Evolutionary conservation across 2,888 invertebrate genomes (phyloP).

Genomic region (Drosophila monieri): DNA sequence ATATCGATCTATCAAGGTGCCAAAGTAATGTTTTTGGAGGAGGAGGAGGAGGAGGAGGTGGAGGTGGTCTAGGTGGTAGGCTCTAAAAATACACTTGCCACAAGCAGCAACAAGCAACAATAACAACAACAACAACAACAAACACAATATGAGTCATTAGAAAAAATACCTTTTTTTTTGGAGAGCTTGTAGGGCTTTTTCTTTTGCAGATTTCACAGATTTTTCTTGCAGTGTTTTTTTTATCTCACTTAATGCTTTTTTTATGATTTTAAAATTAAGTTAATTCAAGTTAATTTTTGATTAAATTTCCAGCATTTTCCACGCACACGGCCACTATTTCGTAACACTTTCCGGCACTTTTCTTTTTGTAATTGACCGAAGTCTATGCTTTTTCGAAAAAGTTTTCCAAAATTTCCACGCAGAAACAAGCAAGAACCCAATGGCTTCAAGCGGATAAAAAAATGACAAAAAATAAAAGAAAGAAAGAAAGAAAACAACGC

Average conservation of each 20-base stretch:
- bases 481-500: background rate
- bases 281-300: conserved; percentile 1
- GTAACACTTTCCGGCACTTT: conserved; percentile 20
- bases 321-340: conserved; percentile 29
- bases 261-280: background rate
- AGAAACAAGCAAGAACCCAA: background rate
- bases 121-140: conserved; percentile 19
- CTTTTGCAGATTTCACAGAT: background rate
- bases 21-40: conserved; percentile 25
- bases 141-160: conserved; percentile 49
- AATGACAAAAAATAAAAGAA: background rate
- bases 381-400: conserved; percentile 11
- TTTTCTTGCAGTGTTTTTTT: background rate
- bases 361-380: background rate
- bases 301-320: conserved; percentile 19
- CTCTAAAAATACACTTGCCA: conserved; percentile 65
- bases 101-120: conserved; percentile 12
- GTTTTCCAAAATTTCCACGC: conserved; percentile 40
- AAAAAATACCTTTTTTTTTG: background rate
- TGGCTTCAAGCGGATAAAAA: background rate
- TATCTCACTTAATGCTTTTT: background rate
- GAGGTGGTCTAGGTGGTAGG: conserved; percentile 9
- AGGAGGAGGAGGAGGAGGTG: no score
- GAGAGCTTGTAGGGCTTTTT: background rate
- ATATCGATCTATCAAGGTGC: conserved; percentile 60